Evolutionary conservation across 2,797 vertebrate genomes (phyloP), one percentile per base, ranked within the genome.

Genomic region (Jordanella pulchra): DNA sequence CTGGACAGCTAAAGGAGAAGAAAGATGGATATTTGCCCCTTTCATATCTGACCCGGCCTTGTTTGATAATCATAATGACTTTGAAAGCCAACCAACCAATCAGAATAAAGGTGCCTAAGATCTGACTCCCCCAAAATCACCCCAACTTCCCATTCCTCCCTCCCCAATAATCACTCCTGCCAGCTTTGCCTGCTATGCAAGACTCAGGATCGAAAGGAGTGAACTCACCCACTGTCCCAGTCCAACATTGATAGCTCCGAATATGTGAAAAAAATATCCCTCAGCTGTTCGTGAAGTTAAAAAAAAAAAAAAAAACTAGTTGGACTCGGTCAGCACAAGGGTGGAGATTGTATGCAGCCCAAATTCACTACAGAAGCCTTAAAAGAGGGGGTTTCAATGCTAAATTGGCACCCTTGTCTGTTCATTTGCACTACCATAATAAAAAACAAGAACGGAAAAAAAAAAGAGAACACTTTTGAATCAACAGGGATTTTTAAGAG

Each of bases 141-240:
- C 67, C 67, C 63, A 5, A 39, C 61, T 45, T n/a, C 55, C n/a
- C 12, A n/a, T 25, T 42, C 21, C 23, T 18, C 17, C 28, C 14
- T n/a, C 72, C 27, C 60, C 65, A 64, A 56, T 72, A 82, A 78
- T 67, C 86, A 87, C 87, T 92, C 80, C 89, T 82, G 88, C 92
- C 92, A 93, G 92, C 89, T 93, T 92, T 85, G 84, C 92, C 92
- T 92, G 92, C 95, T 95, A 95, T 95, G 95, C 94, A 95, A 94
- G 85, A 94, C 87, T 86, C 88, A 79, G 75, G 85, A 85, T 91
- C 70, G 82, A 89, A 84, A 87, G 63, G 75, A 88, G 81, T 81
- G 85, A 87, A 87, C 83, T 78, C 80, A 44, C 88, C 87, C 64
- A 77, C 74, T 77, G 80, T 83, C 85, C 70, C 82, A 86, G 90